A percentile compares a stretch with the other conserved stretches of the same genome.
phyloP scores from a whole-genome alignment of 2,797 vertebrate genomes.

The Ctenopoma kingsleyae region DNA sequence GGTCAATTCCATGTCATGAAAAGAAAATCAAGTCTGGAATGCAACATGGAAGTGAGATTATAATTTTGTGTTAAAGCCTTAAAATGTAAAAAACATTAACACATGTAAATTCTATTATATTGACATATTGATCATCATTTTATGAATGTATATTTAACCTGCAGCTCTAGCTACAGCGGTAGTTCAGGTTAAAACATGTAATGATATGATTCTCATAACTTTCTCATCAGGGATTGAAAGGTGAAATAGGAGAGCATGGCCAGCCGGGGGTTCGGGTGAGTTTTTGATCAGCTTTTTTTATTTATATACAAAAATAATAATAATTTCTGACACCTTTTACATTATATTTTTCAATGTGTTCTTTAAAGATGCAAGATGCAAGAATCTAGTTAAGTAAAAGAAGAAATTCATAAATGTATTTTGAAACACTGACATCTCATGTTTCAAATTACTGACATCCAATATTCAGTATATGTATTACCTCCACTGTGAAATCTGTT shows the following conservation, averaged over 20 bases:
- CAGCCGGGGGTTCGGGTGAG: conserved; percentile 88
- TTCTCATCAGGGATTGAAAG: conserved; percentile 89
- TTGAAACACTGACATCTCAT: not conserved
- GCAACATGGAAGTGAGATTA: conserved; percentile 3
- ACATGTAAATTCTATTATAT: not conserved
- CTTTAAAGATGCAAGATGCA: not conserved
- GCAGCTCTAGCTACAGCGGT: not conserved
- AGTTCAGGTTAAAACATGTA: not conserved
- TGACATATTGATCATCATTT: conserved; percentile 8
- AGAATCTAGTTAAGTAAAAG: not conserved
- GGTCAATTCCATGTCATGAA: conserved; percentile 33
- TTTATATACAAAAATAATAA: not conserved
- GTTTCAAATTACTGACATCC: not conserved
- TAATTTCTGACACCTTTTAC: no score
- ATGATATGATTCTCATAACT: conserved; percentile 2
- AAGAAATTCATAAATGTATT: not conserved
- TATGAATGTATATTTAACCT: conserved; percentile 16
- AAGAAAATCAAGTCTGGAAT: conserved; percentile 19
- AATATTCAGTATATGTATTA: not conserved
- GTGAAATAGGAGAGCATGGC: conserved; percentile 90
- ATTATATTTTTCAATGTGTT: no score
- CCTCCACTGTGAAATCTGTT: not conserved
- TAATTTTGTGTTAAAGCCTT: not conserved
- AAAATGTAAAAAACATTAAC: conserved; percentile 24
- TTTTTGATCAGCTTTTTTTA: conserved; percentile 19